Evolutionary conservation across 64 coral and sea anemone species (phyloP).

Genomic region (Porites australiensis): DNA sequence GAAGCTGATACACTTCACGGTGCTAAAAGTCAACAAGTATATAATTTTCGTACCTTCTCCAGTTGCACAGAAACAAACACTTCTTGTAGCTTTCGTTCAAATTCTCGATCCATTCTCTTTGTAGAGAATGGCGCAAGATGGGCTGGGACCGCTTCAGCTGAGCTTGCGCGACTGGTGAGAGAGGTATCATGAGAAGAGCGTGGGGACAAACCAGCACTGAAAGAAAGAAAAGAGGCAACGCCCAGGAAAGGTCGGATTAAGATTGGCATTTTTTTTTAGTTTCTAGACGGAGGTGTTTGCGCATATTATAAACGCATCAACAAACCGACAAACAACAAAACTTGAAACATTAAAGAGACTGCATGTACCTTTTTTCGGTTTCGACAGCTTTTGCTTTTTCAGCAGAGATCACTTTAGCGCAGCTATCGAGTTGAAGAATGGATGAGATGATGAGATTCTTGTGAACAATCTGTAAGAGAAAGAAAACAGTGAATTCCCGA

Average conservation of each 20-base stretch:
- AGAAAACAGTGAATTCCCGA: too few relatives aligned
- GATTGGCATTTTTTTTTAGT: too few relatives aligned
- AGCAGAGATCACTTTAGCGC: slow-evolving; percentile 55
- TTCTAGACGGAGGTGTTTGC: too few relatives aligned
- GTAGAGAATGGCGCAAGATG: slow-evolving; percentile 75
- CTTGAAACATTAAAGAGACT: too few relatives aligned
- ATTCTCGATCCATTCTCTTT: slow-evolving; percentile 89
- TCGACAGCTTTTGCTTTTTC: slow-evolving; percentile 79
- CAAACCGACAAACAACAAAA: too few relatives aligned
- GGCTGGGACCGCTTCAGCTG: slow-evolving; percentile 61
- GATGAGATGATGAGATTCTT: slow-evolving; percentile 85
- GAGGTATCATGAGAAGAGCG: slow-evolving; percentile 79
- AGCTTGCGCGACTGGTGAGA: slow-evolving; percentile 74
- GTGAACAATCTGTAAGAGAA: slow-evolving; percentile 59
- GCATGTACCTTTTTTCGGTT: slow-evolving; percentile 70
- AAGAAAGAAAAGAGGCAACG: background rate
- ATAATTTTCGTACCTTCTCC: slow-evolving; percentile 76
- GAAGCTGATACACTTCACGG: too few relatives aligned
- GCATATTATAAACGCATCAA: too few relatives aligned
- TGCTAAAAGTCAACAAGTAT: too few relatives aligned
- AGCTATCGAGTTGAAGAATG: slow-evolving; percentile 69
- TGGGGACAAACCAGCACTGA: slow-evolving; percentile 63
- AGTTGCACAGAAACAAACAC: slow-evolving; percentile 92
- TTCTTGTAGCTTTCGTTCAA: slow-evolving; percentile 92
- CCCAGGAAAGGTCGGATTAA: too few relatives aligned